Percentiles rank a stretch among this genome's conserved stretches.
Conservation (phyloP, 2,113 vertebrate genomes). For the Macheiramphus alcinus region DNA sequence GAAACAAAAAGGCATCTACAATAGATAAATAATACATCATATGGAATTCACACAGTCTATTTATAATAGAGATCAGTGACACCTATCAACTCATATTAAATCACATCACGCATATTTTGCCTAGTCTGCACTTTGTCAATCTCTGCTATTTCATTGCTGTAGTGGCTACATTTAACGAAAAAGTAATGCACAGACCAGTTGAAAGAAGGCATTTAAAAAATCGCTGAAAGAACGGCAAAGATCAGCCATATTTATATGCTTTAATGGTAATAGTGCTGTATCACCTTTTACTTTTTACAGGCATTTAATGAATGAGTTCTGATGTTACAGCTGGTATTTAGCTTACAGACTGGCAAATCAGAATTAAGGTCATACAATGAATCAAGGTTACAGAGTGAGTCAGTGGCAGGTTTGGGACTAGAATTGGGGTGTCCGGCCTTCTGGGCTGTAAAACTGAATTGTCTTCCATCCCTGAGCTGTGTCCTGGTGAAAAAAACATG, state of each 20-base stretch:
- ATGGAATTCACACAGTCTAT: constrained; percentile 58
- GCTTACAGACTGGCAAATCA: background rate
- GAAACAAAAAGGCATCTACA: constrained; percentile 73
- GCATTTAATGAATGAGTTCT: background rate
- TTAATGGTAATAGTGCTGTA: background rate
- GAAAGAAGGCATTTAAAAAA: background rate
- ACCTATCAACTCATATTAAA: constrained; percentile 73
- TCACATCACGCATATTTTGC: constrained; percentile 67
- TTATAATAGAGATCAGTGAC: constrained; percentile 74
- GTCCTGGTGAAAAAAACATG: background rate
- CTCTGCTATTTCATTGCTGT: constrained; percentile 52
- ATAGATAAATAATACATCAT: constrained; percentile 78
- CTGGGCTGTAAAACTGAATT: background rate
- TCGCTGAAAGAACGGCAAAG: background rate
- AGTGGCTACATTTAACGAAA: background rate
- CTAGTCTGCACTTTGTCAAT: constrained; percentile 69
- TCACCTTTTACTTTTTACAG: background rate
- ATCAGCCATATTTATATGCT: background rate
- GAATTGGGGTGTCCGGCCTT: background rate
- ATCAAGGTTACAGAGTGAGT: background rate
- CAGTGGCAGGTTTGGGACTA: background rate
- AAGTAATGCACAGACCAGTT: background rate
- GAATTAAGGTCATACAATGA: background rate
- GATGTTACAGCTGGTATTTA: background rate
- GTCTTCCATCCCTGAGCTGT: background rate